Evolutionary conservation across 1,140 invertebrate genomes (phyloP).

Genomic region (Aradophagus sp.): DNA sequence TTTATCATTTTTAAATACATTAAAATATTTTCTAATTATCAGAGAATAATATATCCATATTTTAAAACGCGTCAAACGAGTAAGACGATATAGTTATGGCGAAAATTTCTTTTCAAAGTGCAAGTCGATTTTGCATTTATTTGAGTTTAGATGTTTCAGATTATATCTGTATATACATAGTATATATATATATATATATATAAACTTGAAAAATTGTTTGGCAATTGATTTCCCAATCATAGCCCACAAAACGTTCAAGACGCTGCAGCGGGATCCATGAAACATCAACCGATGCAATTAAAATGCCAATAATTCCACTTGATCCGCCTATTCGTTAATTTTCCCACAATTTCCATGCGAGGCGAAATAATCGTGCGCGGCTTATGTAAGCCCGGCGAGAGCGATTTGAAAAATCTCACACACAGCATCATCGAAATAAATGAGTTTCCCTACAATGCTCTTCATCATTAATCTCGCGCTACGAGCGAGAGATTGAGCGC

Average conservation of each 20-base stretch:
- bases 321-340: not conserved
- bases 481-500: not conserved
- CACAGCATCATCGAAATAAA: slow-evolving; percentile 45
- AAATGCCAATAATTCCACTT: too few species aligned
- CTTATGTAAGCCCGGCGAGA: not conserved
- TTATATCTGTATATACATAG: too few species aligned
- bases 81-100: slow-evolving; percentile 34
- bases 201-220: not conserved
- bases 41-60: slow-evolving; percentile 30
- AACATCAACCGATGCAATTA: too few species aligned
- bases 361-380: too few species aligned
- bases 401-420: slow-evolving; percentile 37
- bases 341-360: too few species aligned
- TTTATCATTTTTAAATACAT: slow-evolving; percentile 36
- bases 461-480: slow-evolving; percentile 53
- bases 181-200: slow-evolving; percentile 1
- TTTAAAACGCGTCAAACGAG: slow-evolving; percentile 27
- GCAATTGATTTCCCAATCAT: too few species aligned
- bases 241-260: too few species aligned
- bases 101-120: slow-evolving; percentile 40
- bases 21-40: slow-evolving; percentile 41
- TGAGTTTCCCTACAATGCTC: slow-evolving; percentile 34
- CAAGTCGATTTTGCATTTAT: slow-evolving; percentile 14
- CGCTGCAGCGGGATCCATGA: too few species aligned
- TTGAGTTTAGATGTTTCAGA: slow-evolving; percentile 24